Evolutionary conservation across 1,140 invertebrate species (phyloP), one percentile per base, ranked within the genome.

Genomic region (Drosophila punjabiensis): DNA sequence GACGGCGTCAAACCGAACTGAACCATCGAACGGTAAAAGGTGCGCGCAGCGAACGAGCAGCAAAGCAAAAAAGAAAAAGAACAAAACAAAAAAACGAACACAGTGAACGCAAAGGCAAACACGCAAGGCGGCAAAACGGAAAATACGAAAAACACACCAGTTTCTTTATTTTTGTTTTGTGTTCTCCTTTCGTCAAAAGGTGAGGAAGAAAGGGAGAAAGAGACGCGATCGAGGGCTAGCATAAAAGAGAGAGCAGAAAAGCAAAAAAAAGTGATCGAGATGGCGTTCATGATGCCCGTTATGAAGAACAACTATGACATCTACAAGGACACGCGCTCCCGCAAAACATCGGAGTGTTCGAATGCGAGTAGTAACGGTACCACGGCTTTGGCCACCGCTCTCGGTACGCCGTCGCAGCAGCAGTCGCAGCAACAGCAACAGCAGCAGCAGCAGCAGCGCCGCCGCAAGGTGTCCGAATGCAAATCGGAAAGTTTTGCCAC

Each of bases 231-330:
- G 16, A 24, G 55, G 7, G 35, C 24, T 39, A 58, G 20, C 14
- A 39, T 3, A n/a, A n/a, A 28, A n/a, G 11, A 28, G 20, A 37
- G 3, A 39, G 35, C 9, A 11, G 11, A 53, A 16, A n/a, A n/a
- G n/a, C n/a, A n/a, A n/a, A 8, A 16, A 6, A 58, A 53, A 65
- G 16, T 30, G 63, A 70, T 58, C 78, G 91, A 95, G 93, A 98
- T 98, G 97, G 97, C 97, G 94, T 98, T 98, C 94, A 98, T 98
- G 97, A 97, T 98, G 96, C 97, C 97, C 43, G 97, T 98, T 75
- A 95, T 98, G 93, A 98, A 97, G 95, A 98, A 98, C 94, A 97
- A 98, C 93, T 98, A 96, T 95, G 96, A 98, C 93, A 98, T 98
- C 93, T 98, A 98, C 94, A 97, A 97, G 94, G 96, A 96, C 66